Percentiles rank a stretch among this genome's conserved stretches.
Conservation (phyloP, 2,113 vertebrate genomes). For the Casuarius casuarius region DNA sequence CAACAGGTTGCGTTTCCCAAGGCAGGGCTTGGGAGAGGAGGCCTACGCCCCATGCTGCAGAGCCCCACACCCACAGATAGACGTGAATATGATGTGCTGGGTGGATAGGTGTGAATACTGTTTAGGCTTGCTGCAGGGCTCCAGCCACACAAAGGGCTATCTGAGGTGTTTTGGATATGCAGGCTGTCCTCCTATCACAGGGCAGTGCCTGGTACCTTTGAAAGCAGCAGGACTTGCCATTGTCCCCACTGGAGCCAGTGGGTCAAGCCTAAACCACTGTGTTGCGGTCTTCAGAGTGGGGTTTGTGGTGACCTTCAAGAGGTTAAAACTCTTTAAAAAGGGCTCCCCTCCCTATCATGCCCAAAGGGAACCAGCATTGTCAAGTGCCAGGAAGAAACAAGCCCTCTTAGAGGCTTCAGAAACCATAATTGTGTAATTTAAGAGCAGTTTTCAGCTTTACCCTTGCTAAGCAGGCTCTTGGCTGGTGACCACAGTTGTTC, state of each 20-base stretch:
- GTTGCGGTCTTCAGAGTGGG: background rate
- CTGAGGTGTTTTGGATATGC: background rate
- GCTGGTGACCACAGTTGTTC: background rate
- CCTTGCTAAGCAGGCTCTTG: background rate
- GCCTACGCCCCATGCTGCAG: background rate
- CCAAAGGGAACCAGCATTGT: background rate
- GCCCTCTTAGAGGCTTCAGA: background rate
- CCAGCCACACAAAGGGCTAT: rapidly evolving
- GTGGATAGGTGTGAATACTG: background rate
- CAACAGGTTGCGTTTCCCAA: conserved; percentile 61
- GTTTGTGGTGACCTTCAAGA: background rate
- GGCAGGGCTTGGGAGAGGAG: background rate
- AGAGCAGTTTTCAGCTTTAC: background rate
- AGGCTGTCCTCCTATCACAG: background rate
- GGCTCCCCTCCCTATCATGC: background rate
- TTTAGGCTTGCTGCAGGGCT: background rate
- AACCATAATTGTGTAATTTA: background rate
- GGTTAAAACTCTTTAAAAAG: background rate
- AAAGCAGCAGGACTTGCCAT: background rate
- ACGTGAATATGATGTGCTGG: no score
- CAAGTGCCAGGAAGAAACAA: background rate
- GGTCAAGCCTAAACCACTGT: background rate
- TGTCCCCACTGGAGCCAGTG: background rate
- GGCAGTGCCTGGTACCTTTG: background rate
- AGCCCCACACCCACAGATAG: rapidly evolving